Base-by-base conservation (phyloP, 1,140 invertebrate species). In the Battus philenor region DNA sequence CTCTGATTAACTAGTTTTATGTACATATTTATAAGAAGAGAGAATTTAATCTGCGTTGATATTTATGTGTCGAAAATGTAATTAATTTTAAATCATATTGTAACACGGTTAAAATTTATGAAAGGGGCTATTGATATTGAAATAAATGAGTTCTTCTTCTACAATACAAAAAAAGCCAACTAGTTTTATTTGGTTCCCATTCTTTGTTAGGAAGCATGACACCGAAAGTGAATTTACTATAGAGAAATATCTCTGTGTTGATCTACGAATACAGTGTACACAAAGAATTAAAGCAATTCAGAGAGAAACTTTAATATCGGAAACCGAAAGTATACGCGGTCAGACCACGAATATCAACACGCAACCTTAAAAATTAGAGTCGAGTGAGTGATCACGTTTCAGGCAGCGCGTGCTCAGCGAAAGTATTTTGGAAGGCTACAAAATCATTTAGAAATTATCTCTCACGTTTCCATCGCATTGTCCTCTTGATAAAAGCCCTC, bases 211-310 rank as follows among this genome's bases (percentile, higher is more conserved):
- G 45, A 63, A 75, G 62, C 62, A 58, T 68, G 59, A 67, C 50
- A 46, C 55, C 56, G 69, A 74, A 76, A 80, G 69, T 68, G 56
- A 75, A 57, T 66, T 73, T 65, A 50, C 47, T 27, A 36, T 57
- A 58, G 44, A 58, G 43, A 31, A 60, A 56, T 60, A 67, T 70
- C 58, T 63, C 50, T 65, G 59, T 44, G 49, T 49, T 18, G 54
- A 56, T 60, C 62, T 67, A 48, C 59, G 20, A 46, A 66, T 59
- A 59, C 62, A 49, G 47, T 52, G 57, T 44, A 57, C 41, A 69
- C 62, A 68, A 68, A 59, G 65, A 71, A n/a, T n/a, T n/a, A n/a
- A 72, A 73, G 59, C 55, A 63, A 69, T 66, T 64, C 61, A 30
- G 47, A 61, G 47, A 31, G 46, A 59, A 62, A 68, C 33, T 65